Conservation (phyloP, 1,140 invertebrate species). For the Dryas iulia region DNA sequence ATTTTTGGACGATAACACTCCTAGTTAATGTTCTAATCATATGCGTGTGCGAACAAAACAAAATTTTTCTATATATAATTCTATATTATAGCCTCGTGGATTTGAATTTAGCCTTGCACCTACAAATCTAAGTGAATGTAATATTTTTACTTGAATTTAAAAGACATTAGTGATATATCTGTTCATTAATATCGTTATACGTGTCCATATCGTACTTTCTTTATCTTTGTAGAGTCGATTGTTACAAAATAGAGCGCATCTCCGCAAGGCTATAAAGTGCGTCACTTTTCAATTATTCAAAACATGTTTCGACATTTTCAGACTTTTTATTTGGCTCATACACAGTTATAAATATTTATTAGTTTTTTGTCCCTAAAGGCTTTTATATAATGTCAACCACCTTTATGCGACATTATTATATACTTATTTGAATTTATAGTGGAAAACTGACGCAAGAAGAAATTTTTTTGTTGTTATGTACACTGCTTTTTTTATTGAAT, state of each 20-base stretch:
- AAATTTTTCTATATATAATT: too few species aligned
- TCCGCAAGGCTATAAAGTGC: slow-evolving; percentile 64
- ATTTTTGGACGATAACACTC: too few species aligned
- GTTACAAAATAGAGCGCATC: slow-evolving; percentile 69
- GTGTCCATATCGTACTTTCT: slow-evolving; percentile 8
- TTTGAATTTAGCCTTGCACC: neutral
- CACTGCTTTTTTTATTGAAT: too few species aligned
- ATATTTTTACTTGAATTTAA: neutral
- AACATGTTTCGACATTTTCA: slow-evolving; percentile 64
- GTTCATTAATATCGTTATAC: neutral
- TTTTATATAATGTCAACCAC: slow-evolving; percentile 13
- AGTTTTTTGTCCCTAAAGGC: slow-evolving; percentile 42
- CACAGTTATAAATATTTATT: slow-evolving; percentile 56
- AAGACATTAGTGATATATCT: neutral
- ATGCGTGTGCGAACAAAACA: too few species aligned
- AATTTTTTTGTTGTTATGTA: too few species aligned
- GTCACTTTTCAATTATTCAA: slow-evolving; percentile 74
- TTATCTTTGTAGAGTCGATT: slow-evolving; percentile 11
- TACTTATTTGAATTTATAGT: neutral
- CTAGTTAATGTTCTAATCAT: too few species aligned
- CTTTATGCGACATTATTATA: neutral
- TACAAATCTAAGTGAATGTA: neutral
- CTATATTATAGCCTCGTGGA: too few species aligned
- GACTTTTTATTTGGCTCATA: slow-evolving; percentile 52
- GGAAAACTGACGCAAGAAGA: too few species aligned